Conservation (phyloP, 1,140 invertebrate genomes). For the Cotesia typhae region DNA sequence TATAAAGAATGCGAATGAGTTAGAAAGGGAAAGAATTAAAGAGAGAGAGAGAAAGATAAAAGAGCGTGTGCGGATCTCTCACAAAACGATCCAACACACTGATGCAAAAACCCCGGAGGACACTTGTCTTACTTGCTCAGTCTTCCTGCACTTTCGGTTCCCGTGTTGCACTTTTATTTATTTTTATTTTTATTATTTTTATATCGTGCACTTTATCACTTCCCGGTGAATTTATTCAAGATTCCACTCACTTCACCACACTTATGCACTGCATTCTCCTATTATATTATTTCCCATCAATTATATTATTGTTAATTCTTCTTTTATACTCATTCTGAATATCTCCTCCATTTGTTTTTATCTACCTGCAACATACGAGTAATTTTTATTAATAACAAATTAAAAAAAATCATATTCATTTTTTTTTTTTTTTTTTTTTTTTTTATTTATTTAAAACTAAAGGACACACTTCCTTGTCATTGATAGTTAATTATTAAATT, state of each 20-base stretch:
- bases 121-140: slow-evolving; percentile 7
- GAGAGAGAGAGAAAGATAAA: too few species aligned
- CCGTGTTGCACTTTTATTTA: slow-evolving; percentile 9
- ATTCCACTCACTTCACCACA: slow-evolving; percentile 31
- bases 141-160: slow-evolving; percentile 10
- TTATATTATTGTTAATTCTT: slow-evolving; percentile 19
- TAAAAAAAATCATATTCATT: too few species aligned
- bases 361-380: too few species aligned
- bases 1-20: slow-evolving; percentile 2
- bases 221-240: slow-evolving; percentile 4
- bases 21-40: not conserved
- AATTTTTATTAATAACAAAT: too few species aligned
- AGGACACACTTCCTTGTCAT: not conserved
- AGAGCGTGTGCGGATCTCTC: not conserved
- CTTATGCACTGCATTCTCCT: slow-evolving; percentile 16
- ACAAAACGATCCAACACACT: slow-evolving; percentile 16
- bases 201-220: slow-evolving; percentile 25
- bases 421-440: not conserved
- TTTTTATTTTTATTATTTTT: slow-evolving; percentile 12
- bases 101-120: slow-evolving; percentile 8
- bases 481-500: not conserved
- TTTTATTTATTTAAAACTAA: not conserved
- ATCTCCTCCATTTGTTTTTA: not conserved
- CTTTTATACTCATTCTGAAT: not conserved
- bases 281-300: slow-evolving; percentile 5